phyloP scores from a whole-genome alignment of 2,113 vertebrate genomes.

The Colossoma macropomum region DNA sequence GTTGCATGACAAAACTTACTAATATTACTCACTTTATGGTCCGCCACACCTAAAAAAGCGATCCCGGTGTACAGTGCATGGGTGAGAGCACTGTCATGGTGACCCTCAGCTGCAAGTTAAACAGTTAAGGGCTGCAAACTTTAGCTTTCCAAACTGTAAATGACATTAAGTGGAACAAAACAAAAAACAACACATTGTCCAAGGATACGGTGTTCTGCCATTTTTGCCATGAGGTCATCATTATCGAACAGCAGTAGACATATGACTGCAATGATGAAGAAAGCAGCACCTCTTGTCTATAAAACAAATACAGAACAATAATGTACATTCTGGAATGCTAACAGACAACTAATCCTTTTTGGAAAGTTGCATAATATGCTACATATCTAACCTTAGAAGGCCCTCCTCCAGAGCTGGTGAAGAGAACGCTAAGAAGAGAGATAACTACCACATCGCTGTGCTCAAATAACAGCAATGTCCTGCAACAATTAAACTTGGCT shows the following conservation, averaged over 20 bases:
- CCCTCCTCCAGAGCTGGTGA: conserved; percentile 92
- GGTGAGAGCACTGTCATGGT: conserved; percentile 95
- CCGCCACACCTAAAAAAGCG: conserved; percentile 92
- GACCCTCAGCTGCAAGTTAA: conserved; percentile 87
- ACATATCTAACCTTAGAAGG: conserved; percentile 88
- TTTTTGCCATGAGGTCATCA: conserved; percentile 98
- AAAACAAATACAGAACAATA: background rate
- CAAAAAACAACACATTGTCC: background rate
- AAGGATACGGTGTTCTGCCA: conserved; percentile 99
- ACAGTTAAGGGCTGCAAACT: conserved; percentile 72
- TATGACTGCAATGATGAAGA: conserved; percentile 96
- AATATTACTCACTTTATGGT: conserved; percentile 88
- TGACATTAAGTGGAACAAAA: background rate
- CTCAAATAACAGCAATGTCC: conserved; percentile 93
- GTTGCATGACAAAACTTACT: background rate
- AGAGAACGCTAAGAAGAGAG: conserved; percentile 93
- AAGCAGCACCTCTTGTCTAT: conserved; percentile 93
- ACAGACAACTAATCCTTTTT: background rate
- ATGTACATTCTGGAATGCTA: background rate
- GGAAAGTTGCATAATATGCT: background rate
- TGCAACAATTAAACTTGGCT: conserved; percentile 60
- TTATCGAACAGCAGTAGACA: conserved; percentile 97
- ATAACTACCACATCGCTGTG: conserved; percentile 93
- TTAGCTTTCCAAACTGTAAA: background rate
- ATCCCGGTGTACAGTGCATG: conserved; percentile 93